These are phyloP conservation scores for Ia io DNA, from an alignment of 2,113 vertebrate genomes.

Conservation along the genomic window DNA sequence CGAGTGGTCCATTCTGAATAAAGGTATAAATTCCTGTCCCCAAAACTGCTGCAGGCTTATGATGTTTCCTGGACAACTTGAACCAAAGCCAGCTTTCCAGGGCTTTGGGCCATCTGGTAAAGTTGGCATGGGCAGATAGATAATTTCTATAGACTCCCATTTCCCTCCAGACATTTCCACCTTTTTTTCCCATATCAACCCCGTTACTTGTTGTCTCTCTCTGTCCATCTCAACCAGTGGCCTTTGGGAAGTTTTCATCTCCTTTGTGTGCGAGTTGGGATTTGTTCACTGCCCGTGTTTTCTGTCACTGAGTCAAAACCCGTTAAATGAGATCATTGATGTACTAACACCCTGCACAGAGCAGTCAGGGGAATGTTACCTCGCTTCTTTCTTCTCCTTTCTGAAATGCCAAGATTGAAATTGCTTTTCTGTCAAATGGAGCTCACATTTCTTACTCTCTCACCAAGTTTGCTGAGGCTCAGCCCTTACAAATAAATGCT, in stretches of 20 bases:
- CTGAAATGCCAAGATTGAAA: background rate
- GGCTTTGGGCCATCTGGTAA: background rate
- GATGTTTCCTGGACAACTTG: constrained; percentile 27
- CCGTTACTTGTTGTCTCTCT: background rate
- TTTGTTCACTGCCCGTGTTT: background rate
- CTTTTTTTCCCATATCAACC: background rate
- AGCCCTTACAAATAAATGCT: background rate
- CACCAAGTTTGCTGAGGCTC: background rate
- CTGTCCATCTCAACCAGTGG: background rate
- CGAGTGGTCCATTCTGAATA: background rate
- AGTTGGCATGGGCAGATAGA: background rate
- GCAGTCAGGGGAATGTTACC: background rate
- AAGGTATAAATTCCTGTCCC: background rate
- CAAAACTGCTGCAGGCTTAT: background rate
- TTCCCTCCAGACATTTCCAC: background rate
- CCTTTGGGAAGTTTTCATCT: background rate
- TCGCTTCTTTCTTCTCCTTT: background rate
- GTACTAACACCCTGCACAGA: background rate
- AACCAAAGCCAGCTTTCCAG: background rate
- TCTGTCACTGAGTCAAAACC: background rate
- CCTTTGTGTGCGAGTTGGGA: background rate
- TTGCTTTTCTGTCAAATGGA: constrained; percentile 19
- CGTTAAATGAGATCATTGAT: background rate
- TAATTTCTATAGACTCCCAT: background rate
- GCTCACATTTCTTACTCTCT: background rate